Evolutionary conservation across 2,888 invertebrate genomes (phyloP).

Genomic region (Heteromurus nitidus): DNA sequence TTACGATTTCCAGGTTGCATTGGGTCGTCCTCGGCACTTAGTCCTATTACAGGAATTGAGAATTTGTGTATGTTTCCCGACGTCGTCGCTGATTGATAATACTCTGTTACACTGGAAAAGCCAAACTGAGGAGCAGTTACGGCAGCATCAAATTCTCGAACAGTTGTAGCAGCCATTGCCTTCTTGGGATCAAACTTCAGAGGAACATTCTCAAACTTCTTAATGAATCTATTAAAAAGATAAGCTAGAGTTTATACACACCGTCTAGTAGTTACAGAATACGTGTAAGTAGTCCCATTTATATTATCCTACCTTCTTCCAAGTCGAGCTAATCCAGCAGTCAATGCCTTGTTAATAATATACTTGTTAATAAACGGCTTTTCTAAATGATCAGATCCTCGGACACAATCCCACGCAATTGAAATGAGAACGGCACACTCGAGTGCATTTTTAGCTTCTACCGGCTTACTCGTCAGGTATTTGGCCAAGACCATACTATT

Average conservation of each 20-base stretch:
- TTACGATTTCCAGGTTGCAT: conserved; percentile 87
- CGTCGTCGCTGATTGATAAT: conserved; percentile 85
- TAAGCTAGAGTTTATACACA: too few relatives aligned
- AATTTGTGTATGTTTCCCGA: conserved; percentile 85
- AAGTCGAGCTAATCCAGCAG: conserved; percentile 43
- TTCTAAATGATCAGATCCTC: conserved; percentile 83
- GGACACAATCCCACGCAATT: conserved; percentile 87
- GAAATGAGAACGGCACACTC: conserved; percentile 86
- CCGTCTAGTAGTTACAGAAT: too few relatives aligned
- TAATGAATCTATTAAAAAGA: conserved; percentile 55
- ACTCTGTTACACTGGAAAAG: conserved; percentile 85
- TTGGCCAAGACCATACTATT: conserved; percentile 64
- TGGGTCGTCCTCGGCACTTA: conserved; percentile 92
- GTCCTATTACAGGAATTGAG: conserved; percentile 85
- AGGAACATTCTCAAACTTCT: conserved; percentile 24
- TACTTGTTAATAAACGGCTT: conserved; percentile 77
- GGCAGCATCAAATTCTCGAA: conserved; percentile 87
- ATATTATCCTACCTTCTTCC: conserved; percentile 52
- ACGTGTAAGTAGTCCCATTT: too few relatives aligned
- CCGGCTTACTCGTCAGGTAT: conserved; percentile 48
- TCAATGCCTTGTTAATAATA: conserved; percentile 58
- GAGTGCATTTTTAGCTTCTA: conserved; percentile 77
- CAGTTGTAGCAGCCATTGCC: conserved; percentile 77
- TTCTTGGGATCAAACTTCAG: conserved; percentile 47
- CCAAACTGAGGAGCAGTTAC: conserved; percentile 91